phyloP scores from a whole-genome alignment of 1,140 invertebrate species.

The Aphaenogaster floridana region DNA sequence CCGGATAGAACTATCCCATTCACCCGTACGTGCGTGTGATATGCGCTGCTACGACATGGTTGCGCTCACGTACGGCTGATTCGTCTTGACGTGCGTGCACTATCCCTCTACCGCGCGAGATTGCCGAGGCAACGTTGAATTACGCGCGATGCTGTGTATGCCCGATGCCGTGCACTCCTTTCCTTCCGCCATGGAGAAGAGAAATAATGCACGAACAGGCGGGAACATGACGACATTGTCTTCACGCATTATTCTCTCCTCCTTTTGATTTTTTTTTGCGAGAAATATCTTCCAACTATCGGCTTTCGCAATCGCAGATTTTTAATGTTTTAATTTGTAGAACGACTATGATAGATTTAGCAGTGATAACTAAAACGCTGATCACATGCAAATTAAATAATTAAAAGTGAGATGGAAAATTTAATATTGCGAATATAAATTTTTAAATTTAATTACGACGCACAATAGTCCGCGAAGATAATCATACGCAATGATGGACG shows the following conservation, averaged over 20 bases:
- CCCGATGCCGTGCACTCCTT: constrained; percentile 13
- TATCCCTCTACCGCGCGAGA: constrained; percentile 14
- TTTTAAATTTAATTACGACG: constrained; percentile 1
- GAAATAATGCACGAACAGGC: constrained; percentile 35
- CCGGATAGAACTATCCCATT: constrained; percentile 30
- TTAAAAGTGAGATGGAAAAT: not conserved
- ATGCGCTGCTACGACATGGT: constrained; percentile 35
- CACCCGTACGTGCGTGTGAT: constrained; percentile 29
- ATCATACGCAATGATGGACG: not conserved
- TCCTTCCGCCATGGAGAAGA: not conserved
- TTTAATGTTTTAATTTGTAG: not conserved
- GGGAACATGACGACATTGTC: not conserved
- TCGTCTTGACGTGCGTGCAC: constrained; percentile 47
- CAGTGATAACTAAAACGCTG: not conserved
- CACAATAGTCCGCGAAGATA: not conserved
- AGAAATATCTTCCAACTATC: not conserved
- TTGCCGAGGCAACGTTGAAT: constrained; percentile 49
- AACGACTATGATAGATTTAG: not conserved
- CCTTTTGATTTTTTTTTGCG: not conserved
- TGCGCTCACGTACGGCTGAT: constrained; percentile 42
- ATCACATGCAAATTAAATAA: not conserved
- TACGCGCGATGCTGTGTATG: constrained; percentile 20
- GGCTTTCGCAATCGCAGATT: not conserved
- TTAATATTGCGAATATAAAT: not conserved
- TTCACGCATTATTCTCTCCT: constrained; percentile 7